Evolutionary conservation across 64 coral and sea anemone species (phyloP), one percentile per base, ranked within the genome.

Genomic region (Actinia equina): DNA sequence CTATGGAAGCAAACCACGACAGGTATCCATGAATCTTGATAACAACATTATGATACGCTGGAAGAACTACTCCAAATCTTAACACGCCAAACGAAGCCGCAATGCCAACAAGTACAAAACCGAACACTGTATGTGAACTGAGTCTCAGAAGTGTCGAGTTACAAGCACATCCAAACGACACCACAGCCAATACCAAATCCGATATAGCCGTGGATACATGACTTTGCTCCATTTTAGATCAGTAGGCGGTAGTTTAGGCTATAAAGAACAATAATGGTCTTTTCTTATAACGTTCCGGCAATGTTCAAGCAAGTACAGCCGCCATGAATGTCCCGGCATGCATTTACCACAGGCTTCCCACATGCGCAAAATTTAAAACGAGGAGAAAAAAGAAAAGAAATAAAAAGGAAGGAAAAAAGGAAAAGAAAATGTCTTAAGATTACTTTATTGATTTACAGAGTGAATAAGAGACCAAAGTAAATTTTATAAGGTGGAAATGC

Each of bases 1-100:
- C 57, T 53, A 93, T 85, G 30, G 90, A 85, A 52, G 87, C 95
- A 58, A 98, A 77, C 92, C 92, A 94, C 14, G 92, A 86, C 42
- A 92, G 84, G 11, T 89, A 41, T 27, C 27, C 54, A 23, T 98
- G 95, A 43, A 94, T 30, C 84, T 86, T 88, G 76, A 87, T 79
- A 23, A 98, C 87, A 49, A 85, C 74, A 15, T 79, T 79, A 22
- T 89, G 87, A 85, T 79, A 62, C n/a, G 20, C 77, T 23, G 89
- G 89, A 15, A 94, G 44, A 26, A 88, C 67, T n/a, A 71, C 79
- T 22, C 92, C 90, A 87, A 98, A 98, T 76, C 80, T 89, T 0
- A 92, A 13, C 11, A 92, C 92, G 4, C 95, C 95, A 49, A 98
- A 55, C 17, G 87, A 89, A 59, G 95, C 95, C 17, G 95, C 95